These are phyloP conservation scores for Mactromeris polynyma DNA, from an alignment of 2,888 invertebrate genomes.

Conservation along the genomic window DNA sequence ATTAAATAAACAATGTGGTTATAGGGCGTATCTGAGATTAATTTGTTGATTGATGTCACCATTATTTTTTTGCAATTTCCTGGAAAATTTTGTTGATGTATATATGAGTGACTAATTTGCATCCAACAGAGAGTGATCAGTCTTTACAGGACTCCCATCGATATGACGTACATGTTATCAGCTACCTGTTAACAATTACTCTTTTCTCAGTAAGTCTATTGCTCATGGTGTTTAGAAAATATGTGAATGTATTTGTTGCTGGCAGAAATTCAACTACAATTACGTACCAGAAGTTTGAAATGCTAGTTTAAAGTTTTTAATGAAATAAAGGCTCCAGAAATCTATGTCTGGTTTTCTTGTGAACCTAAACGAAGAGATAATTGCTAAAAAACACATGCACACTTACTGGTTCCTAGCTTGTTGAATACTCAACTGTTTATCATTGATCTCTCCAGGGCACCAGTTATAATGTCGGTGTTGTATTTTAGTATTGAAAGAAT, in stretches of 20 bases:
- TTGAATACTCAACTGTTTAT: background rate
- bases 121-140: too few relatives aligned
- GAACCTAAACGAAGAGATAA: background rate
- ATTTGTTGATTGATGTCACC: too few relatives aligned
- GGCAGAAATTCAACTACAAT: conserved; percentile 12
- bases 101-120: too few relatives aligned
- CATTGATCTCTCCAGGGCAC: too few relatives aligned
- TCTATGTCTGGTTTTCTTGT: conserved; percentile 22
- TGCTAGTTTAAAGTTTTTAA: conserved; percentile 27
- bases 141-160: too few relatives aligned
- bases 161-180: background rate
- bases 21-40: too few relatives aligned
- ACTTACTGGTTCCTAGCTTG: background rate
- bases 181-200: conserved; percentile 12
- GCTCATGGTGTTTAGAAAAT: background rate
- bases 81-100: too few relatives aligned
- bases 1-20: background rate
- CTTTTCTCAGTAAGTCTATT: background rate
- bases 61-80: too few relatives aligned
- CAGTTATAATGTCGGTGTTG: too few relatives aligned
- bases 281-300: background rate
- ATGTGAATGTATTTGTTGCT: conserved; percentile 12
- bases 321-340: conserved; percentile 28
- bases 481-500: too few relatives aligned
- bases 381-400: conserved; percentile 10